Evolutionary conservation across 2,888 invertebrate genomes (phyloP).

Genomic region (Aleiodes alternator): DNA sequence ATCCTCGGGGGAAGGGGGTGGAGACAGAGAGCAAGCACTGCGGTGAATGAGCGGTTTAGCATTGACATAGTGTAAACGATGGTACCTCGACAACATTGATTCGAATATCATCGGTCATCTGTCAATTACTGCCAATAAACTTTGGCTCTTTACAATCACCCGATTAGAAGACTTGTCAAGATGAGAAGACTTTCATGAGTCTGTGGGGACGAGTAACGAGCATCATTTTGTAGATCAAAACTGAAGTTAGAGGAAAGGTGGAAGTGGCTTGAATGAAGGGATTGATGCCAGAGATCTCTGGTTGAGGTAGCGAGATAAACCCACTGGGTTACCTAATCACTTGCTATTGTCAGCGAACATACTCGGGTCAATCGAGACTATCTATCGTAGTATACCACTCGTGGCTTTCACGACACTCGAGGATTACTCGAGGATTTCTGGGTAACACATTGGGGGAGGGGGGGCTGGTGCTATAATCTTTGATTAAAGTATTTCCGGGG

Average conservation of each 20-base stretch:
- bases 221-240: neutral
- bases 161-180: too few relatives aligned
- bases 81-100: slow-evolving; percentile 6
- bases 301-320: slow-evolving; percentile 34
- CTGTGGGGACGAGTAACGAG: too few relatives aligned
- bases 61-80: slow-evolving; percentile 35
- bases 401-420: neutral
- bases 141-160: slow-evolving; percentile 4
- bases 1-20: neutral
- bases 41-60: slow-evolving; percentile 11
- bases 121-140: slow-evolving; percentile 31
- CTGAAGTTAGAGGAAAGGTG: neutral
- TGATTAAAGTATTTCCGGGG: too few relatives aligned
- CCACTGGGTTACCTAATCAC: slow-evolving; percentile 40
- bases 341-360: slow-evolving; percentile 37
- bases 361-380: slow-evolving; percentile 26
- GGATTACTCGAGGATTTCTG: slow-evolving; percentile 5
- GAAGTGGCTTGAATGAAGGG: neutral
- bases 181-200: slow-evolving; percentile 9
- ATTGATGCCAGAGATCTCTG: neutral
- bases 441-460: neutral
- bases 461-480: too few relatives aligned
- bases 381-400: slow-evolving; percentile 24
- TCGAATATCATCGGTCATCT: slow-evolving; percentile 30
- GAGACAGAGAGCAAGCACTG: slow-evolving; percentile 6